phyloP scores from a whole-genome alignment of 2,113 vertebrate genomes.

The Myrmecobius fasciatus region DNA sequence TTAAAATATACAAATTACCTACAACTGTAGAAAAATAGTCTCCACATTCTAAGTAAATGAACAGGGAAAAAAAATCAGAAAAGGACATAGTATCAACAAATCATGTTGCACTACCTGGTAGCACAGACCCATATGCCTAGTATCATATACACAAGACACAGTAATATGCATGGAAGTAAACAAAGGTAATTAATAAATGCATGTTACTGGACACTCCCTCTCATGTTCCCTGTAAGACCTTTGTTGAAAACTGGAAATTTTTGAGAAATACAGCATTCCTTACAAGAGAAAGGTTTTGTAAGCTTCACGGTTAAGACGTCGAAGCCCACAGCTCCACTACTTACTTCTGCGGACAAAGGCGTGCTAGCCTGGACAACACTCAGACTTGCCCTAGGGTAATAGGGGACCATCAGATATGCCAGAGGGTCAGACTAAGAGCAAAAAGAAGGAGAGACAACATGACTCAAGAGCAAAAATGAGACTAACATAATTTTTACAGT shows the following conservation, averaged over 20 bases:
- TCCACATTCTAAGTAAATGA: neutral
- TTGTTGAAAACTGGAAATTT: neutral
- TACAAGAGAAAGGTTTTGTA: neutral
- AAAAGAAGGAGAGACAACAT: slow-evolving; percentile 19
- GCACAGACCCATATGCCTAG: neutral
- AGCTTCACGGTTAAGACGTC: neutral
- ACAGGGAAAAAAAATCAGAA: neutral
- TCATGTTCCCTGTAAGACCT: neutral
- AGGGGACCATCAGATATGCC: slow-evolving; percentile 88
- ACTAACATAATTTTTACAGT: slow-evolving; percentile 39
- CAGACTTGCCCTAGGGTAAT: slow-evolving; percentile 84
- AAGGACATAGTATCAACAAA: neutral
- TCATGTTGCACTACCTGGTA: neutral
- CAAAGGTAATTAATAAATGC: neutral
- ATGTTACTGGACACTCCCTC: neutral
- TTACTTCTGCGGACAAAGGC: slow-evolving; percentile 85
- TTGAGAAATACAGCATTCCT: neutral
- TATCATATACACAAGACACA: neutral
- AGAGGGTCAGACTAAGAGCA: slow-evolving; percentile 86
- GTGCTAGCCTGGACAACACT: slow-evolving; percentile 80
- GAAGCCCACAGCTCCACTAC: slow-evolving; percentile 59
- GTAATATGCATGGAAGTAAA: no score
- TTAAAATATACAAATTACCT: neutral
- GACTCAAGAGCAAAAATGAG: slow-evolving; percentile 51
- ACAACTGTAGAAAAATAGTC: neutral